These are phyloP conservation scores for Phalera bucephala DNA, from an alignment of 2,888 invertebrate species.

Conservation along the genomic window DNA sequence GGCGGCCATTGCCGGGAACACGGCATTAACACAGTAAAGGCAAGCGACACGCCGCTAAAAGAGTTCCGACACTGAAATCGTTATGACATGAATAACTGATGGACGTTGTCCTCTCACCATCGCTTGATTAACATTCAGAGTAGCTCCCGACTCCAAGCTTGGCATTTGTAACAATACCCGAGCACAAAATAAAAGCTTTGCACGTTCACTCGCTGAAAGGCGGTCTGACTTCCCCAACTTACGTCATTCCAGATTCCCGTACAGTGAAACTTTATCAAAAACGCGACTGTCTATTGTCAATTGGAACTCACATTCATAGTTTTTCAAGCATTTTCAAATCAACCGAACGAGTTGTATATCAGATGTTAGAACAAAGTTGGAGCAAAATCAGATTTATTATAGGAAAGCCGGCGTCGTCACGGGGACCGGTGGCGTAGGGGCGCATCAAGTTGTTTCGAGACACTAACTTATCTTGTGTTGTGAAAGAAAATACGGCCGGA, in stretches of 20 bases:
- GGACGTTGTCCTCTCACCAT: conserved; percentile 59
- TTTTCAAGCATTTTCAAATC: conserved; percentile 20
- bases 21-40: conserved; percentile 27
- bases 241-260: conserved; percentile 56
- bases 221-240: conserved; percentile 63
- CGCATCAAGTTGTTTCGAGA: conserved; percentile 44
- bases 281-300: conserved; percentile 41
- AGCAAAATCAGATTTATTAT: conserved; percentile 46
- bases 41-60: conserved; percentile 47
- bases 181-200: conserved; percentile 75
- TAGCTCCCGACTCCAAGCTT: conserved; percentile 60
- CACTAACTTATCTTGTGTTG: too few species aligned
- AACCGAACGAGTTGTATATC: conserved; percentile 37
- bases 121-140: conserved; percentile 75
- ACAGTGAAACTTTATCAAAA: conserved; percentile 45
- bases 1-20: conserved; percentile 1
- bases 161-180: conserved; percentile 72
- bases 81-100: conserved; percentile 74
- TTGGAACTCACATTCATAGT: conserved; percentile 19
- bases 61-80: conserved; percentile 58
- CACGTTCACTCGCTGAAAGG: conserved; percentile 73
- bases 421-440: conserved; percentile 22
- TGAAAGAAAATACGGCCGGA: too few species aligned
- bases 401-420: conserved; percentile 18
- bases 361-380: conserved; percentile 37